Evolutionary conservation across 1,140 invertebrate genomes (phyloP), one percentile per base, ranked within the genome.

Genomic region (Caerostris extrusa): DNA sequence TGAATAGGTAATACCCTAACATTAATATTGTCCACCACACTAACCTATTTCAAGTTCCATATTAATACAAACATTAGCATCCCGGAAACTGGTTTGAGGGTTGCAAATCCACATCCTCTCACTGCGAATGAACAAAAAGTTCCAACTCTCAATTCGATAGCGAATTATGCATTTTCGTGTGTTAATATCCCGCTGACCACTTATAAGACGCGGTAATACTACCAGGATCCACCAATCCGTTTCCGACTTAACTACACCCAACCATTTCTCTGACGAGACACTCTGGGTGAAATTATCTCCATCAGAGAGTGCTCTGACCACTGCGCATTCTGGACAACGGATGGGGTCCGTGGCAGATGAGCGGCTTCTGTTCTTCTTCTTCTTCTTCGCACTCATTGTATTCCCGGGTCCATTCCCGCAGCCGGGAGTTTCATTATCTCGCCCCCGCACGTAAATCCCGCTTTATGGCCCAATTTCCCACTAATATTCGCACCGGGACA

Each of bases 391-490:
- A 53, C n/a, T 19, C 82, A 90, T 77, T 77, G 88, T 34, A 57
- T 90, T 71, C 19, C 34, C 6, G 3, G 10, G 71, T n/a, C 56
- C n/a, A 58, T 61, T 82, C 19, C 34, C 57, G 7, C 5, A 3
- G 71, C 5, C 34, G 34, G 19, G 60, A 82, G 90, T 91, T 91
- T 91, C 90, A 91, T 91, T 91, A 91, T 82, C 90, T 58, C 90
- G 5, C 1, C 34, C 71, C 71, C 17, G 58, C 57, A 17, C 90
- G 71, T 91, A 91, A 82, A 91, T 81, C 69, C 71, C 17, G 57
- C 71, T 91, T 91, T 91, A 91, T 60, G 69, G 56, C 19, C 4
- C 71, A 82, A 82, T 60, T 91, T 69, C 57, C 71, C 69, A 56
- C 90, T 91, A 91, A 91, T 82, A 91, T 91, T 91, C 90, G 14